Conservation (phyloP, 2,113 vertebrate genomes). For the Origma solitaria region DNA sequence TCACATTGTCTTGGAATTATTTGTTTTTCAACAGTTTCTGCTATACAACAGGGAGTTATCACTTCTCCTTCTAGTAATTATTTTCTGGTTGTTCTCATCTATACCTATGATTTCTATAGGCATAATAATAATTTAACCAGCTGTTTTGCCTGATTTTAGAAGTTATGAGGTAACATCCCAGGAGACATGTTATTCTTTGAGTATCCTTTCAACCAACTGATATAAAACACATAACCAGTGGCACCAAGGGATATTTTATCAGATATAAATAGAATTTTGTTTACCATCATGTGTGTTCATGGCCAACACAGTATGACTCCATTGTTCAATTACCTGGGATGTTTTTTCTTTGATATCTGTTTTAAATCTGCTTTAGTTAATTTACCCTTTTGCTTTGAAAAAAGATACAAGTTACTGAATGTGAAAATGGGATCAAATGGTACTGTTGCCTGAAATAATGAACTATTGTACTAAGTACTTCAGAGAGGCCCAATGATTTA, state of each 20-base stretch:
- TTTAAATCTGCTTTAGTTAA: background rate
- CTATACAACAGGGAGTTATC: background rate
- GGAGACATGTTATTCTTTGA: background rate
- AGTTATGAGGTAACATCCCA: background rate
- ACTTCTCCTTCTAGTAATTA: background rate
- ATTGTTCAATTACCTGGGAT: background rate
- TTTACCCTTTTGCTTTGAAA: background rate
- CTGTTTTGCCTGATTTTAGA: background rate
- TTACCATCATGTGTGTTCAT: background rate
- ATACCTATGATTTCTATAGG: background rate
- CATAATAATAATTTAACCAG: background rate
- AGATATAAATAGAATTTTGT: background rate
- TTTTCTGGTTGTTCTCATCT: background rate
- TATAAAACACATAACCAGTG: background rate
- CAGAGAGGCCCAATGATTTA: background rate
- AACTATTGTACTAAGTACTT: background rate
- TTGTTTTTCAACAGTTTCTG: background rate
- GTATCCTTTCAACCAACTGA: background rate
- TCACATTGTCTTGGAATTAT: background rate
- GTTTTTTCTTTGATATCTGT: background rate
- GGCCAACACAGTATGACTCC: background rate
- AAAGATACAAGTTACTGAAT: background rate
- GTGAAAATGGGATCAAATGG: background rate
- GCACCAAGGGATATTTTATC: background rate
- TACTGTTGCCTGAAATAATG: background rate